Evolutionary conservation across 2,888 invertebrate species (phyloP).

Genomic region (Cephus runcator): DNA sequence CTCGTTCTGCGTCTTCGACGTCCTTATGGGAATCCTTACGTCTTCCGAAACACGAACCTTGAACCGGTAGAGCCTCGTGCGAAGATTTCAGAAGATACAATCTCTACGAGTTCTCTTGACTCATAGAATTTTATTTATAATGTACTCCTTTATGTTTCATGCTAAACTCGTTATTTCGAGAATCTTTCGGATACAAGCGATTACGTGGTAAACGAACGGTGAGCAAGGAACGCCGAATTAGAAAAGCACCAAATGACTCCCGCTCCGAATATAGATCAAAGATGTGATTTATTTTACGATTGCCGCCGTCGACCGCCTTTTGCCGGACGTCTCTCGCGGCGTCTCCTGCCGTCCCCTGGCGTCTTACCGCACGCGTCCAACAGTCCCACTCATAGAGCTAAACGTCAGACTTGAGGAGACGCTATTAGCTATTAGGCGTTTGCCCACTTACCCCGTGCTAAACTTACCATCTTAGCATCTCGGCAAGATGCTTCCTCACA

Average conservation of each 20-base stretch:
- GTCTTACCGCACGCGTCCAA: constrained; percentile 8
- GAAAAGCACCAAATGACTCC: constrained; percentile 11
- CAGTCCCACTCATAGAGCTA: constrained; percentile 29
- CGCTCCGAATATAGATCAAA: constrained; percentile 60
- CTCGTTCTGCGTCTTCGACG: neutral
- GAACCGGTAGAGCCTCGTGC: neutral
- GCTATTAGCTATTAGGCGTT: constrained; percentile 50
- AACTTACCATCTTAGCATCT: neutral
- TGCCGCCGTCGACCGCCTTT: constrained; percentile 33
- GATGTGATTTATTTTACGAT: constrained; percentile 60
- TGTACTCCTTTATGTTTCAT: neutral
- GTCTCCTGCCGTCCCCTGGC: constrained; percentile 8
- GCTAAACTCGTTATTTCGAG: neutral
- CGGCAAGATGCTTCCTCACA: neutral
- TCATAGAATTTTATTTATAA: neutral
- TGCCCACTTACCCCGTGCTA: constrained; percentile 20
- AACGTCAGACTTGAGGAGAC: constrained; percentile 28
- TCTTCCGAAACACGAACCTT: neutral
- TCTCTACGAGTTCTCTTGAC: neutral
- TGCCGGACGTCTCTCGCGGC: constrained; percentile 7
- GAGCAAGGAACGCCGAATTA: neutral
- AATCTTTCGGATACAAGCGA: neutral
- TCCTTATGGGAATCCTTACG: neutral
- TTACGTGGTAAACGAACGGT: neutral
- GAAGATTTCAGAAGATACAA: neutral